phyloP scores from a whole-genome alignment of 2,797 vertebrate genomes.

The Micrastur ruficollis region DNA sequence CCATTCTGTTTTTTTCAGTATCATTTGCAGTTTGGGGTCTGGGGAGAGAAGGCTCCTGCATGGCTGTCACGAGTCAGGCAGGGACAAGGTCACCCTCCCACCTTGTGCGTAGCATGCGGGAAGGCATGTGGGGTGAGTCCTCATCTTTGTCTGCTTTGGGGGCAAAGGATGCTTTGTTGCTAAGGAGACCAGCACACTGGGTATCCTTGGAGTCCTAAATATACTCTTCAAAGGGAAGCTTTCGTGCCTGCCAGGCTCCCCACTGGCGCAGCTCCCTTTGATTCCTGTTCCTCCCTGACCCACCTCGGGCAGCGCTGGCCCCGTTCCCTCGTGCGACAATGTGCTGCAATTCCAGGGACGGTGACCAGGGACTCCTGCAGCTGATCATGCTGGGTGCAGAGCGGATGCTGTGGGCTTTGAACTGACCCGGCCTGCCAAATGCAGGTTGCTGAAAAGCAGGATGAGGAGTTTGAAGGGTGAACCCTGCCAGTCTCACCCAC shows the following conservation, averaged over 20 bases:
- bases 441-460: background rate
- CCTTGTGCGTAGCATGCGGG: accelerated
- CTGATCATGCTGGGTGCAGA: background rate
- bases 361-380: background rate
- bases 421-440: background rate
- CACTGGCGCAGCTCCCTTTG: background rate
- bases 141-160: background rate
- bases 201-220: background rate
- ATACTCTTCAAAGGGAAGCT: background rate
- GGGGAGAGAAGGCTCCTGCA: background rate
- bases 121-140: background rate
- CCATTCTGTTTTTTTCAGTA: accelerated
- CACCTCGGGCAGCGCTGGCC: background rate
- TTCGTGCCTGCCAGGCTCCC: background rate
- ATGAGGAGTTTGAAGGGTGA: background rate
- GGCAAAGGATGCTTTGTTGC: background rate
- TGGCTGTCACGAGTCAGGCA: background rate
- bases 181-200: background rate
- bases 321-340: background rate
- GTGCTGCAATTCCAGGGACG: accelerated
- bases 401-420: background rate
- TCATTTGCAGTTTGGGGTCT: background rate
- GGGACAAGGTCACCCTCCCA: background rate
- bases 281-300: background rate
- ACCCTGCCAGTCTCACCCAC: background rate